A percentile compares a stretch with the other conserved stretches of the same genome.
Conservation (phyloP, 35 echinoderm and acorn worm species). For the Heliocidaris tuberculata region DNA sequence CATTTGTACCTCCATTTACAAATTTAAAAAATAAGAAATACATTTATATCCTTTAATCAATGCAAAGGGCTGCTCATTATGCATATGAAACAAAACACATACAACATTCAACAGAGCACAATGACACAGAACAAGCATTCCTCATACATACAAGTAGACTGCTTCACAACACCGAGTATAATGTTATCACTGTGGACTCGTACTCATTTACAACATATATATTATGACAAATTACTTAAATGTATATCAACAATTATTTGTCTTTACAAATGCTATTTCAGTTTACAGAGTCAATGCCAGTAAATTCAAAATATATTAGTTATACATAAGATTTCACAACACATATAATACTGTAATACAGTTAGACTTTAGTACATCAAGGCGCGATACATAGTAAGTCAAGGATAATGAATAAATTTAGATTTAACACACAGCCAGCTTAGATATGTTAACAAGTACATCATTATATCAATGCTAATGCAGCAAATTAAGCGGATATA, state of each 20-base stretch:
- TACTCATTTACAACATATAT: background rate
- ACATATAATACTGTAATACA: background rate
- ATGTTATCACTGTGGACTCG: background rate
- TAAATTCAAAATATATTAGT: background rate
- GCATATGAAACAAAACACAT: background rate
- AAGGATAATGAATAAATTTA: background rate
- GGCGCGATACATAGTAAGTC: background rate
- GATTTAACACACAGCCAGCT: background rate
- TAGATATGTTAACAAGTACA: background rate
- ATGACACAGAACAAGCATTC: background rate
- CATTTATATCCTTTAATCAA: background rate
- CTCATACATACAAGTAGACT: background rate
- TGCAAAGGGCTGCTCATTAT: constrained; percentile 7
- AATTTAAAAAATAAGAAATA: too few species aligned
- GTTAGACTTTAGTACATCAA: background rate
- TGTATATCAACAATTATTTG: background rate
- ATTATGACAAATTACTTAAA: background rate
- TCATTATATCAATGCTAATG: too few species aligned
- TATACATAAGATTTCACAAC: background rate
- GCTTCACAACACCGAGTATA: background rate
- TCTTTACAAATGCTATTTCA: background rate
- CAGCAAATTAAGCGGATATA: too few species aligned
- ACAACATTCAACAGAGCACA: background rate
- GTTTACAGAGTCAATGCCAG: background rate
- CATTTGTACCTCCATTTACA: background rate